Evolutionary conservation across 2,797 vertebrate species (phyloP).

Genomic region (Oryzias dopingdopingensis): DNA sequence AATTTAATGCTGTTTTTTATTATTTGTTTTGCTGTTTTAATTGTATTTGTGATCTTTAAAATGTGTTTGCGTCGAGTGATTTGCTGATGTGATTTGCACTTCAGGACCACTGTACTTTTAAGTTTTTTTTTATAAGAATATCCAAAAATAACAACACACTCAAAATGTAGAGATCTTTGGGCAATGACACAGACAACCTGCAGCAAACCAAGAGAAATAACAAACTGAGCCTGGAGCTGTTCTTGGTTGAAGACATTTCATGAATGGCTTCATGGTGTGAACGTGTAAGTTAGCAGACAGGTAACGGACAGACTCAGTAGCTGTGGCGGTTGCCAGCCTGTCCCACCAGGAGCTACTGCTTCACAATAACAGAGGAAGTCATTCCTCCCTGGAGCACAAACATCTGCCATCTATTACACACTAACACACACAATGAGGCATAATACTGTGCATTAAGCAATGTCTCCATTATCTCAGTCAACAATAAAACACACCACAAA

Average conservation of each 20-base stretch:
- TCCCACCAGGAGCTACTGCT: conserved; percentile 54
- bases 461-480: conserved; percentile 41
- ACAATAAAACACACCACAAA: conserved; percentile 13
- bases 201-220: background rate
- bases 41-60: too few species aligned
- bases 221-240: background rate
- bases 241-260: conserved; percentile 4
- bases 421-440: conserved; percentile 20
- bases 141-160: too few species aligned
- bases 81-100: too few species aligned
- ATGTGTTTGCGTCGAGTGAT: too few species aligned
- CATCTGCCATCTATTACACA: conserved; percentile 63
- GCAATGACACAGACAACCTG: background rate
- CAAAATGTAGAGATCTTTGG: too few species aligned
- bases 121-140: too few species aligned
- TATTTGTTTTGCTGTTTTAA: too few species aligned
- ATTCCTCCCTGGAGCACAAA: conserved; percentile 52
- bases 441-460: conserved; percentile 39
- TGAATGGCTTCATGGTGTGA: conserved; percentile 12
- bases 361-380: conserved; percentile 68
- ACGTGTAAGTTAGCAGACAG: conserved; percentile 38
- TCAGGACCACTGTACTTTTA: too few species aligned
- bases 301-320: conserved; percentile 27
- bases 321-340: conserved; percentile 58
- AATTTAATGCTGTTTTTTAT: too few species aligned